These are phyloP conservation scores for Congeria kusceri DNA, from an alignment of 2,888 invertebrate genomes.

Conservation along the genomic window DNA sequence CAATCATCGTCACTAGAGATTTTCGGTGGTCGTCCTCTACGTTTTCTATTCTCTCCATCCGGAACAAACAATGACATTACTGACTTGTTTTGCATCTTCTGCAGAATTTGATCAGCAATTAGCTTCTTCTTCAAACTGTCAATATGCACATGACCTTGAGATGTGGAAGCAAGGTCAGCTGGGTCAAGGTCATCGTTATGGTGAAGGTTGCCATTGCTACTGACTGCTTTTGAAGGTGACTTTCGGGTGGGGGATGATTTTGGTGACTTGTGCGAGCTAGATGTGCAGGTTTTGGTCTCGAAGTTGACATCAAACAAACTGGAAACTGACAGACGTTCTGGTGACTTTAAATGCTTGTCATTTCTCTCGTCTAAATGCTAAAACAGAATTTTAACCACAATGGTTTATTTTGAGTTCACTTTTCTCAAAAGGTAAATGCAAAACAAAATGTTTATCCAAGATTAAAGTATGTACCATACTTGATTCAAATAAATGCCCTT, in stretches of 20 bases:
- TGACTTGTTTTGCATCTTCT: conserved; percentile 72
- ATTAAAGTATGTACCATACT: too few species aligned
- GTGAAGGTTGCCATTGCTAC: background rate
- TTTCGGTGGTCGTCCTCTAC: conserved; percentile 59
- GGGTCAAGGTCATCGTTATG: too few species aligned
- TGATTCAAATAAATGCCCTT: too few species aligned
- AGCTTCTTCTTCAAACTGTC: conserved; percentile 78
- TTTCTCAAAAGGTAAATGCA: too few species aligned
- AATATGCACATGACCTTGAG: conserved; percentile 67
- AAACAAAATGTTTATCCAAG: too few species aligned
- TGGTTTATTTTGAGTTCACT: too few species aligned
- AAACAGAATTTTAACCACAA: too few species aligned
- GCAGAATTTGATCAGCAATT: conserved; percentile 79
- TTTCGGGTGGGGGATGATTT: conserved; percentile 29
- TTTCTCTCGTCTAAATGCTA: conserved; percentile 12
- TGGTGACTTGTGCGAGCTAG: background rate
- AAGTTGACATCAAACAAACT: conserved; percentile 54
- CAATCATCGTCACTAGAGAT: conserved; percentile 42
- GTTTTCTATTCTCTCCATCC: conserved; percentile 34
- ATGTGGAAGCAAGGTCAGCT: background rate
- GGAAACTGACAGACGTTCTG: conserved; percentile 42
- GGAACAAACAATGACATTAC: conserved; percentile 37
- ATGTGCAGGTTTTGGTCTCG: background rate
- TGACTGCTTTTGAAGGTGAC: background rate
- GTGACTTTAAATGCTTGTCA: conserved; percentile 24